Percentiles rank a stretch among this genome's conserved stretches.
These are phyloP conservation scores for Eilema sororculum DNA, from an alignment of 2,888 invertebrate genomes.

Conservation along the genomic window DNA sequence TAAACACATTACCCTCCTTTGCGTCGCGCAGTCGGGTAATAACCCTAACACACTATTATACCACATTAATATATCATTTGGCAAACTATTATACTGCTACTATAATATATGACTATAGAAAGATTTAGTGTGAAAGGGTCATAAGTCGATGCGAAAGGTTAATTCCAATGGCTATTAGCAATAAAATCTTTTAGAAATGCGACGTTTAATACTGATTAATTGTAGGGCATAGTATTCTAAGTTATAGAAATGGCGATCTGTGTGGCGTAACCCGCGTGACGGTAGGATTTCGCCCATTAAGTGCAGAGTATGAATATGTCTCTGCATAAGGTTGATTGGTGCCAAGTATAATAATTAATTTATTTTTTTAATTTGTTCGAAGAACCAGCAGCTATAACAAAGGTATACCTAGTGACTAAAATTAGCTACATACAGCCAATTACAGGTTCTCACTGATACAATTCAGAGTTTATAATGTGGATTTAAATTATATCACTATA, in stretches of 20 bases:
- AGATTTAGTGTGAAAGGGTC: constrained; percentile 6
- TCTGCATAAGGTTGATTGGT: too few species aligned
- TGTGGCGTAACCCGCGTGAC: not conserved
- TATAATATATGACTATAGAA: not conserved
- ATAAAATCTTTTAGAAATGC: not conserved
- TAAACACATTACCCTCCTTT: too few species aligned
- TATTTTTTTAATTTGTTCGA: too few species aligned
- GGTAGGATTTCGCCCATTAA: not conserved
- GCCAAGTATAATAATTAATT: too few species aligned
- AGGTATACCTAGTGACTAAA: too few species aligned
- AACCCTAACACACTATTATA: not conserved
- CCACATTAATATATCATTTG: not conserved
- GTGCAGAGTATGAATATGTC: not conserved
- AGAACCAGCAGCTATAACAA: too few species aligned
- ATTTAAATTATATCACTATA: too few species aligned
- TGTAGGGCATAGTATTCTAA: not conserved
- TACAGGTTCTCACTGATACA: too few species aligned
- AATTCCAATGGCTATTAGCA: constrained; percentile 7
- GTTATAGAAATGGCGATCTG: constrained; percentile 37
- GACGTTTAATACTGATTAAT: constrained; percentile 15
- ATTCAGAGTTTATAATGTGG: too few species aligned
- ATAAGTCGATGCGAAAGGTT: not conserved
- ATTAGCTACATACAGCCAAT: too few species aligned
- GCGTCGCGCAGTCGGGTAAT: too few species aligned
- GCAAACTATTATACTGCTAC: not conserved